Conservation (phyloP, 2,888 invertebrate species). For the Tipula lateralis region DNA sequence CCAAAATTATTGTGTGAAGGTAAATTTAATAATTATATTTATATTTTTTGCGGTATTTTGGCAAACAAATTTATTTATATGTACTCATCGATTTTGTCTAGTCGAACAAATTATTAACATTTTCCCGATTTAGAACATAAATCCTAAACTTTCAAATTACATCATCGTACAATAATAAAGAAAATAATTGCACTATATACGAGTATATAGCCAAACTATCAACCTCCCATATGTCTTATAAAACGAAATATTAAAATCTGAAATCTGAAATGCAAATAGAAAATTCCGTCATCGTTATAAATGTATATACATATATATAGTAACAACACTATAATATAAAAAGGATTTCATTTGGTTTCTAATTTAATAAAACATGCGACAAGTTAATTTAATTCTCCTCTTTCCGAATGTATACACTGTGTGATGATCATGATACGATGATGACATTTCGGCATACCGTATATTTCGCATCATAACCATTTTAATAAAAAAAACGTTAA, state of each 20-base stretch:
- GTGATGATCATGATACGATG: not conserved
- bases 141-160: not conserved
- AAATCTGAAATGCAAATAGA: not conserved
- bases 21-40: constrained; percentile 21
- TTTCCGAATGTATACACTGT: too few species aligned
- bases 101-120: not conserved
- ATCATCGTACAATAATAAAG: not conserved
- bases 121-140: not conserved
- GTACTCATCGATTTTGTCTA: not conserved
- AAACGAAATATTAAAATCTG: not conserved
- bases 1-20: constrained; percentile 33
- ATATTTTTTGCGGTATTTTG: not conserved
- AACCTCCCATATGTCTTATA: not conserved
- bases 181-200: not conserved
- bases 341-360: not conserved
- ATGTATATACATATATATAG: not conserved
- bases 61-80: not conserved
- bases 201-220: not conserved
- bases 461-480: not conserved
- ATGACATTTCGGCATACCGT: not conserved
- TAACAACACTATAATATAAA: not conserved
- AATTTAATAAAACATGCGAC: not conserved
- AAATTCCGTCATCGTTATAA: not conserved
- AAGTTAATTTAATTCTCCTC: not conserved
- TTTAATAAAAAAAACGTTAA: not conserved